Base-by-base conservation (phyloP, 1,140 invertebrate genomes). In the Pseudomyrmex sp. region DNA sequence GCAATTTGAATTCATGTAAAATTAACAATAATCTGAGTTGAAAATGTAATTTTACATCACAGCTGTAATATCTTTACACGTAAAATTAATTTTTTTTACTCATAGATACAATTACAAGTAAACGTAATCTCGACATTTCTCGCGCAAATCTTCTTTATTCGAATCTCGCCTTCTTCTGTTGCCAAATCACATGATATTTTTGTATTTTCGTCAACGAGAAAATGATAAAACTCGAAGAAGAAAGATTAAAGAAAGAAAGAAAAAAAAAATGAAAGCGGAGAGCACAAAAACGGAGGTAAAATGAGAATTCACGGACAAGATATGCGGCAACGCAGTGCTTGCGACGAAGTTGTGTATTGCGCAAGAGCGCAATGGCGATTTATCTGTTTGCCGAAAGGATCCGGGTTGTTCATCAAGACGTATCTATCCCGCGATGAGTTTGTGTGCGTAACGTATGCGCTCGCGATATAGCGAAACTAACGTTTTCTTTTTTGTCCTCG, bases 311-410 rank as follows among this genome's bases (percentile, higher is more conserved):
- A 23, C 50, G 18, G 18, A 26, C 35, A 35, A 35, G 4, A 0
- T 35, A 48, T 26, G 54, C 66, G 44, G 48, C 59, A 66, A 20
- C 23, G n/a, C 63, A 52, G 2, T 12, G 52, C 44, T 13, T 52
- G 23, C 73, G 65, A 58, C 50, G 56, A 13, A 12, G 23, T 44
- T 52, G 69, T 52, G 69, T 80, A 59, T 68, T 66, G 54, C 35
- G 54, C 35, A 50, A 56, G 65, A 69, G 48, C 65, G 54, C 54
- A 56, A 70, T 59, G 44, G 66, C 76, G 54, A 80, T 80, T 80
- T 80, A 80, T 80, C 46, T 70, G 76, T 59, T 80, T 59, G 54
- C 66, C 76, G 59, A 72, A 66, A 50, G 5, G 65, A 70, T 70
- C 23, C 54, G 15, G 54, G 18, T 50, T 54, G 52, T 44, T 80